A percentile compares a stretch with the other conserved stretches of the same genome.
Evolutionary conservation across 2,888 invertebrate species (phyloP).

Genomic region (Selenia dentaria): DNA sequence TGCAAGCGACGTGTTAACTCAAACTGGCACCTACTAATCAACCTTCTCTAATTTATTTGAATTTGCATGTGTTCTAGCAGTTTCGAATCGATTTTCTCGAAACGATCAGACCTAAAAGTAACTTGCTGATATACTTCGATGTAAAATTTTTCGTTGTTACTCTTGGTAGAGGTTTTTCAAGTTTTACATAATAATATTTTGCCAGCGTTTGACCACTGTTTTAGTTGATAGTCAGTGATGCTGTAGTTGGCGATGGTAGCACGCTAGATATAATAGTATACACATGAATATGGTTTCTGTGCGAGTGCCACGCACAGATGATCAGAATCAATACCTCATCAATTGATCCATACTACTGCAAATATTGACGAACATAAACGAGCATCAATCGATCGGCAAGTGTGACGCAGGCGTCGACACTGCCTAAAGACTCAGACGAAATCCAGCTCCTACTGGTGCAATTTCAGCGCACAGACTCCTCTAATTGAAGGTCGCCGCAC

Average conservation of each 20-base stretch:
- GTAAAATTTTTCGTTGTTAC: too few species aligned
- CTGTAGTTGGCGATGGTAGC: too few species aligned
- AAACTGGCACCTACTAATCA: conserved; percentile 42
- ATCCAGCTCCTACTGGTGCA: conserved; percentile 55
- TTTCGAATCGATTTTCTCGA: neutral
- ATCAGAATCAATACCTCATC: conserved; percentile 14
- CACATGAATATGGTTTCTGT: too few species aligned
- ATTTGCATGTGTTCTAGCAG: conserved; percentile 26
- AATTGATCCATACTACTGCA: conserved; percentile 48
- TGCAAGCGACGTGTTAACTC: conserved; percentile 38
- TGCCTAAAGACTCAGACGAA: conserved; percentile 39
- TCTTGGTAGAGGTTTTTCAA: too few species aligned
- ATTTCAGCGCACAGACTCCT: conserved; percentile 54
- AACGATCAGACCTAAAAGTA: too few species aligned
- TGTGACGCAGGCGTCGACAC: conserved; percentile 39
- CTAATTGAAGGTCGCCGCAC: conserved; percentile 69
- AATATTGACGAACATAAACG: conserved; percentile 39
- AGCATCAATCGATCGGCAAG: conserved; percentile 52
- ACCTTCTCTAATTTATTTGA: conserved; percentile 45
- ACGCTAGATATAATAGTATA: too few species aligned
- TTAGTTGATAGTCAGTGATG: too few species aligned
- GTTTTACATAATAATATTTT: too few species aligned
- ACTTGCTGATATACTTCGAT: too few species aligned
- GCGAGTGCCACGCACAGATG: conserved; percentile 1
- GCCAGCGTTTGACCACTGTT: too few species aligned